A percentile compares a stretch with the other conserved stretches of the same genome.
Conservation (phyloP, 2,888 invertebrate genomes). For the Dorcus hopei region DNA sequence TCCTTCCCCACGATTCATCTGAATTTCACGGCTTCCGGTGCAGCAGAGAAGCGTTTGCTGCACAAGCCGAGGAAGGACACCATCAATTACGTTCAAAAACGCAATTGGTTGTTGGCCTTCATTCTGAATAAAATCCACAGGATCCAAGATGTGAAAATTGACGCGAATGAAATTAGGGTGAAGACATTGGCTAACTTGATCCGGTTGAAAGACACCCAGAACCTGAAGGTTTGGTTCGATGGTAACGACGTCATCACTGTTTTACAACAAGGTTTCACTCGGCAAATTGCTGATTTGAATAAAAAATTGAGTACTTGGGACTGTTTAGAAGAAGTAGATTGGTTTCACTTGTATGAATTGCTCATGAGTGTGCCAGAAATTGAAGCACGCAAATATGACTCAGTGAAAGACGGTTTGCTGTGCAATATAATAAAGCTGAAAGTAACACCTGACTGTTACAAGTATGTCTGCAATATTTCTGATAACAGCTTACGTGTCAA, state of each 20-base stretch:
- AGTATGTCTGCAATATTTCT: conserved; percentile 54
- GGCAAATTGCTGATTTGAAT: conserved; percentile 21
- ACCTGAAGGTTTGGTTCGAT: conserved; percentile 55
- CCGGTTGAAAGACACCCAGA: conserved; percentile 55
- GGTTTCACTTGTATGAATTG: conserved; percentile 47
- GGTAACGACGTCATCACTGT: conserved; percentile 60
- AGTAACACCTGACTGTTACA: conserved; percentile 51
- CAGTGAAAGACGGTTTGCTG: conserved; percentile 58
- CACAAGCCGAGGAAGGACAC: conserved; percentile 53
- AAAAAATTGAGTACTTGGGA: neutral
- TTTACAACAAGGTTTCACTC: conserved; percentile 54
- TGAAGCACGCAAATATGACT: conserved; percentile 45
- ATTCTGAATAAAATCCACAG: conserved; percentile 64
- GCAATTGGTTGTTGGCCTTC: conserved; percentile 68
- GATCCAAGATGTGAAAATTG: conserved; percentile 54
- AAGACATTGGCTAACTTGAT: conserved; percentile 60
- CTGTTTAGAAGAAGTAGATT: conserved; percentile 29
- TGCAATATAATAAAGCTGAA: conserved; percentile 56
- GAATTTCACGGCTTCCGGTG: conserved; percentile 53
- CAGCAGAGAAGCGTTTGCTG: conserved; percentile 35
- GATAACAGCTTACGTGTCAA: conserved; percentile 53
- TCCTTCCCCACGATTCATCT: conserved; percentile 66
- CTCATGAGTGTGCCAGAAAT: conserved; percentile 59
- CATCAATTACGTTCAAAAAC: conserved; percentile 60
- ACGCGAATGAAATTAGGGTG: conserved; percentile 53